Conservation (phyloP, 1,140 invertebrate genomes). For the Scaptomyza hsui region DNA sequence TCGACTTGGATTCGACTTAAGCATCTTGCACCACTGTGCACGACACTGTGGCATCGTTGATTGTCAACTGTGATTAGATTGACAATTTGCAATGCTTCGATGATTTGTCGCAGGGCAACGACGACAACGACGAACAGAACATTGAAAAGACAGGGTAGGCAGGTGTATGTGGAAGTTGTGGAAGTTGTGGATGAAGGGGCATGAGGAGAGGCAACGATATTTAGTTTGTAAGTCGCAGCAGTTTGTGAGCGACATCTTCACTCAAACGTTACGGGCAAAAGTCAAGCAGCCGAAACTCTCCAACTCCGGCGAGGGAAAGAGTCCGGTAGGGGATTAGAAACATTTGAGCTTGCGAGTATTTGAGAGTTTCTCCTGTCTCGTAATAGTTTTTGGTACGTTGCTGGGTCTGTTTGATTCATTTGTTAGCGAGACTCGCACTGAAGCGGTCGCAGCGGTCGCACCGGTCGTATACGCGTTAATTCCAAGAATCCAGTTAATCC, state of each 20-base stretch:
- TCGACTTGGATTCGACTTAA: too few relatives aligned
- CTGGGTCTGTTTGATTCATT: slow-evolving; percentile 64
- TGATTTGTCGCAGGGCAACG: slow-evolving; percentile 65
- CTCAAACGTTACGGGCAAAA: slow-evolving; percentile 74
- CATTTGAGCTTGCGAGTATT: too few relatives aligned
- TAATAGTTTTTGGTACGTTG: slow-evolving; percentile 4
- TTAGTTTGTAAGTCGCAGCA: background rate
- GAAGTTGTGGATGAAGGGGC: background rate
- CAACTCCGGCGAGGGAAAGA: background rate
- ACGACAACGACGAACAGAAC: slow-evolving; percentile 40
- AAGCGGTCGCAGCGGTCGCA: slow-evolving; percentile 46
- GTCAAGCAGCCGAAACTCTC: slow-evolving; percentile 63
- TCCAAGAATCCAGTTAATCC: slow-evolving; percentile 26
- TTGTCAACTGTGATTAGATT: slow-evolving; percentile 72
- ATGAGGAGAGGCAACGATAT: background rate
- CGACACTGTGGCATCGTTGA: background rate
- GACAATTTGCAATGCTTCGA: slow-evolving; percentile 79
- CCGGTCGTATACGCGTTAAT: slow-evolving; percentile 35
- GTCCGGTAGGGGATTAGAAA: background rate
- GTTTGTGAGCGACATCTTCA: slow-evolving; percentile 52
- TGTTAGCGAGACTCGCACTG: slow-evolving; percentile 60
- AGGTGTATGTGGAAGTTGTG: background rate
- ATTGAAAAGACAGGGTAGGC: slow-evolving; percentile 26
- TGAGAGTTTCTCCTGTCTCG: background rate
- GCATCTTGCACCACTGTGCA: slow-evolving; percentile 20